Conservation (phyloP, 2,888 invertebrate genomes). For the Anticlea derivata region DNA sequence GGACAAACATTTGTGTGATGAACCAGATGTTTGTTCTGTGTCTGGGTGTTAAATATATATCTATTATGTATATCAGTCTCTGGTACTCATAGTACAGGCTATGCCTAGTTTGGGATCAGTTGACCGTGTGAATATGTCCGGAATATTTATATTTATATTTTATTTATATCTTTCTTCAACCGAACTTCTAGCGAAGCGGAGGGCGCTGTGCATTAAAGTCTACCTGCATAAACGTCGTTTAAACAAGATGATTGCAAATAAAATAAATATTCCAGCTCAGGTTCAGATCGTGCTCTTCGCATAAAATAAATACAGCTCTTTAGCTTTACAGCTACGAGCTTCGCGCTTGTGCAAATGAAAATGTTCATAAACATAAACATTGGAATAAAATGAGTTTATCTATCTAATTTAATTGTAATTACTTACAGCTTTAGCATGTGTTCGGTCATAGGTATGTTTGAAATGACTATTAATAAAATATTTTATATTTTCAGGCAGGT, state of each 20-base stretch:
- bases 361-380: slow-evolving; percentile 63
- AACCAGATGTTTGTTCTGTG: no score
- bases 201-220: background rate
- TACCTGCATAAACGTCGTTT: slow-evolving; percentile 1
- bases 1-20: no score
- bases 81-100: no score
- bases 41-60: no score
- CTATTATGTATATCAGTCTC: no score
- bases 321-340: slow-evolving; percentile 49
- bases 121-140: no score
- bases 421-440: slow-evolving; percentile 36
- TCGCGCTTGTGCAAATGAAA: slow-evolving; percentile 55
- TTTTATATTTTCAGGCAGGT: no score
- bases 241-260: slow-evolving; percentile 26
- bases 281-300: slow-evolving; percentile 30
- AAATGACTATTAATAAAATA: no score
- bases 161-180: no score
- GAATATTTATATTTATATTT: no score
- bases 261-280: slow-evolving; percentile 18
- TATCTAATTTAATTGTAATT: slow-evolving; percentile 43
- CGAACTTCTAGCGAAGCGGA: background rate
- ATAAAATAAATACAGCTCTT: slow-evolving; percentile 54
- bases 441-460: slow-evolving; percentile 19
- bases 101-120: no score
- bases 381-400: slow-evolving; percentile 56